A percentile compares a stretch with the other conserved stretches of the same genome.
Evolutionary conservation across 2,888 invertebrate genomes (phyloP).

Genomic region (Stenchaetothrips biformis): DNA sequence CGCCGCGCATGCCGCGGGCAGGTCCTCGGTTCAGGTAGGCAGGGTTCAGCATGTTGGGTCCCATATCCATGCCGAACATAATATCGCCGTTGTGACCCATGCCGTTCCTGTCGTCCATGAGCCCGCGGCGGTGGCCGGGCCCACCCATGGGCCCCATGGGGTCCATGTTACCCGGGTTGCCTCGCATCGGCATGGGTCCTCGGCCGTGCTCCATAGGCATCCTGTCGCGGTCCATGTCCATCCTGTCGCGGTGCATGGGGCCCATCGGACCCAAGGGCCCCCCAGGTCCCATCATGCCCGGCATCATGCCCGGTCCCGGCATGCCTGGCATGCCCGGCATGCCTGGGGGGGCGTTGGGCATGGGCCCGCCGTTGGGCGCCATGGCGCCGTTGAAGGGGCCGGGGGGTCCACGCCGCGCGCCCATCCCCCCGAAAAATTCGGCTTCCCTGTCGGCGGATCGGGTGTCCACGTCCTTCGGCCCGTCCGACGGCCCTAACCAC

Average conservation of each 20-base stretch:
- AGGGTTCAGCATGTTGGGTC: not conserved
- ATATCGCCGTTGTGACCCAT: not conserved
- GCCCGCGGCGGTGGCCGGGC: not conserved
- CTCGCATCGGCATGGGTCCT: too few species aligned
- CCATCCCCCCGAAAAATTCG: conserved; percentile 37
- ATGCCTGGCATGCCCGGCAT: conserved; percentile 14
- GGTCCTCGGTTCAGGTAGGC: not conserved
- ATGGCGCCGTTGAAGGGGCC: conserved; percentile 18
- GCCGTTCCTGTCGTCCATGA: not conserved
- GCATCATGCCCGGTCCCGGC: conserved; percentile 17
- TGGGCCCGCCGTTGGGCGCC: not conserved
- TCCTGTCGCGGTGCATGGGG: not conserved
- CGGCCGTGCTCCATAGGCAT: not conserved
- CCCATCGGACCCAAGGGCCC: not conserved
- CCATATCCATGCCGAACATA: not conserved
- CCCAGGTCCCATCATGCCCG: conserved; percentile 5
- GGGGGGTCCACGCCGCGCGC: conserved; percentile 40
- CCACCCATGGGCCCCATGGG: not conserved
- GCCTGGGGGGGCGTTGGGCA: not conserved
- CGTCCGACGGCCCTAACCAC: too few species aligned
- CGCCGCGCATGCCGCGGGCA: not conserved
- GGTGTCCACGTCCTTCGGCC: conserved; percentile 37
- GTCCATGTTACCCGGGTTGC: not conserved
- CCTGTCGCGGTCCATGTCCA: not conserved
- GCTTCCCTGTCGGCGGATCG: conserved; percentile 35